Conservation (phyloP, 2,113 vertebrate species). For the Megaleporinus macrocephalus region DNA sequence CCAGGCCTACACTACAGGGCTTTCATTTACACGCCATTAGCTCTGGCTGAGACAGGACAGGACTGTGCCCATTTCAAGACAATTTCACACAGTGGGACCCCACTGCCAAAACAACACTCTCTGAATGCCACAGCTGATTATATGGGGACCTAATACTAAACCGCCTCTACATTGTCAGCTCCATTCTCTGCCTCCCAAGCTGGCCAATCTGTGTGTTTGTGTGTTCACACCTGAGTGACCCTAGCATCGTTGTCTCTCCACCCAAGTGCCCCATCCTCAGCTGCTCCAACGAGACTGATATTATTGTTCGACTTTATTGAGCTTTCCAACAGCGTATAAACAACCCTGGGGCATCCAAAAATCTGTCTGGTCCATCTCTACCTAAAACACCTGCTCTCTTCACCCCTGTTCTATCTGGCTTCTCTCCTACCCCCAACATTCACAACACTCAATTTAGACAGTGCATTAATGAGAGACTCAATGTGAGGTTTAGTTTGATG, state of each 20-base stretch:
- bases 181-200: constrained; percentile 6
- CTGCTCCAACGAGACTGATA: constrained; percentile 17
- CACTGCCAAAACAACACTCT: constrained; percentile 30
- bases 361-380: constrained; percentile 3
- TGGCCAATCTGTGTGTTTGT: constrained; percentile 40
- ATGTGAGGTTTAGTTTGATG: too few relatives aligned
- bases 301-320: constrained; percentile 45
- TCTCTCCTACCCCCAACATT: background rate
- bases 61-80: constrained; percentile 22
- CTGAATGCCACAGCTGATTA: constrained; percentile 24
- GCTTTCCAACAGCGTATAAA: constrained; percentile 23
- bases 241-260: constrained; percentile 3
- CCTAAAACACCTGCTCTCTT: constrained; percentile 43
- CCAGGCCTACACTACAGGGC: background rate
- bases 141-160: background rate
- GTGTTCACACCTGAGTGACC: constrained; percentile 18
- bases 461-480: background rate
- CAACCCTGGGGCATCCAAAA: background rate
- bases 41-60: background rate
- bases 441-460: background rate
- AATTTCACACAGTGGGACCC: constrained; percentile 32
- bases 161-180: background rate
- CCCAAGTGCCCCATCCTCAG: constrained; percentile 19
- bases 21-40: constrained; percentile 12
- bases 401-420: background rate